Conservation (phyloP, 2,797 vertebrate genomes). For the Agapornis canus region DNA sequence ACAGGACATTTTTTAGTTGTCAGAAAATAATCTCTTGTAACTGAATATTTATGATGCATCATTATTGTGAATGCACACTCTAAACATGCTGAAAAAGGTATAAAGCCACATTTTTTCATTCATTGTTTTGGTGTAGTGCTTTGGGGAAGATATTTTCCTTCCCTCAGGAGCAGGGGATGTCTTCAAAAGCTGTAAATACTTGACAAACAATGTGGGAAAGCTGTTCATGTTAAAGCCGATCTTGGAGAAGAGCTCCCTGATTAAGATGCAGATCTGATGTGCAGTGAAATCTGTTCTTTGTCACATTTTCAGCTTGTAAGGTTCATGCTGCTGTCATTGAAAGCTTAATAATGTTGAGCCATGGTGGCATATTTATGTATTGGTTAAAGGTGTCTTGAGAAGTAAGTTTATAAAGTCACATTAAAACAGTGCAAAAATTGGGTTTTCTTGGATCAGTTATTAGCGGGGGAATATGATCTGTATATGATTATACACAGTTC, state of each 20-base stretch:
- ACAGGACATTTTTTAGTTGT: not conserved
- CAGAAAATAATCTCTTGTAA: not conserved
- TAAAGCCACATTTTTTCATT: not conserved
- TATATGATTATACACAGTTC: not conserved
- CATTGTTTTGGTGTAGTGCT: not conserved
- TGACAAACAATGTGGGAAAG: slow-evolving; percentile 1
- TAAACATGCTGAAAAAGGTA: not conserved
- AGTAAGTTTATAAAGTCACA: not conserved
- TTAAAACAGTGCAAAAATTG: not conserved
- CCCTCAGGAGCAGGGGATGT: not conserved
- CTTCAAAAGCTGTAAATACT: slow-evolving; percentile 27
- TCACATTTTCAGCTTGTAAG: not conserved
- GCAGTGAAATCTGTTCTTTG: slow-evolving; percentile 31
- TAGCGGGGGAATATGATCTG: not conserved
- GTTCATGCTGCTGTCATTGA: not conserved
- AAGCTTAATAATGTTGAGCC: not conserved
- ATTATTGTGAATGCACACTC: not conserved
- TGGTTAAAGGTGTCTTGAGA: not conserved
- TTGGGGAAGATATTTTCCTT: not conserved
- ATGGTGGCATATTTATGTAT: not conserved
- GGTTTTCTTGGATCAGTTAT: not conserved
- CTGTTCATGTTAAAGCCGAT: not conserved
- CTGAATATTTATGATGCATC: not conserved
- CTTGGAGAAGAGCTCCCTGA: not conserved
- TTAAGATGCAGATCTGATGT: slow-evolving; percentile 4